Evolutionary conservation across 2,113 vertebrate genomes (phyloP).

Genomic region (Loxodonta africana): DNA sequence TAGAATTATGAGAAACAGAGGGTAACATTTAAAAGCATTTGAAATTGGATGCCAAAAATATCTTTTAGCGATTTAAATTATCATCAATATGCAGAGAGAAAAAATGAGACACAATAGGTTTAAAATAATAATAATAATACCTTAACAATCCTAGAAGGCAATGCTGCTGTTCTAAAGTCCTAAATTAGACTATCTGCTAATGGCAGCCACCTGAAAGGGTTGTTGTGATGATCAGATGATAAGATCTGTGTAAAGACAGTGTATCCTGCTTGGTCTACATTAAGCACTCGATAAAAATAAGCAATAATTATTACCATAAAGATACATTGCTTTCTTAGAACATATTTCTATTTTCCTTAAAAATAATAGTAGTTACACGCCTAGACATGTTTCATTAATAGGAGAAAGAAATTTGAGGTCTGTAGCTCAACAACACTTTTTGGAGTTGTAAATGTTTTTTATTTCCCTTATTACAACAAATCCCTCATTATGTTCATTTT

Average conservation of each 20-base stretch:
- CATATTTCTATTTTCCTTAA: background rate
- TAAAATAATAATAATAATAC: background rate
- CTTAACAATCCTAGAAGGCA: background rate
- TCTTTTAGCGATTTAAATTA: background rate
- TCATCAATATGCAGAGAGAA: background rate
- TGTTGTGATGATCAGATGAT: background rate
- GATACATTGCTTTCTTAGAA: background rate
- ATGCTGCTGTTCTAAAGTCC: background rate
- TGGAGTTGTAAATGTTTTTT: constrained; percentile 58
- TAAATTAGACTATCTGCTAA: background rate
- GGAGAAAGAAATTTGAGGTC: constrained; percentile 64
- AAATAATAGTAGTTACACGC: background rate
- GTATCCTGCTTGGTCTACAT: background rate
- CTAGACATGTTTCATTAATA: constrained; percentile 56
- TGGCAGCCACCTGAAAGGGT: background rate
- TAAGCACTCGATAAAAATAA: background rate
- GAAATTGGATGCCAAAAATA: background rate
- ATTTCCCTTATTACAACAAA: constrained; percentile 76
- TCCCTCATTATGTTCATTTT: constrained; percentile 59
- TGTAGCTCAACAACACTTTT: constrained; percentile 59
- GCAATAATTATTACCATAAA: background rate
- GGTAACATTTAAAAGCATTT: background rate
- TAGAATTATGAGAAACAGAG: background rate
- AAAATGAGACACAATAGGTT: background rate
- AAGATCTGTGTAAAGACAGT: background rate